phyloP scores from a whole-genome alignment of 2,888 invertebrate species.

The Watsonalla cultraria region DNA sequence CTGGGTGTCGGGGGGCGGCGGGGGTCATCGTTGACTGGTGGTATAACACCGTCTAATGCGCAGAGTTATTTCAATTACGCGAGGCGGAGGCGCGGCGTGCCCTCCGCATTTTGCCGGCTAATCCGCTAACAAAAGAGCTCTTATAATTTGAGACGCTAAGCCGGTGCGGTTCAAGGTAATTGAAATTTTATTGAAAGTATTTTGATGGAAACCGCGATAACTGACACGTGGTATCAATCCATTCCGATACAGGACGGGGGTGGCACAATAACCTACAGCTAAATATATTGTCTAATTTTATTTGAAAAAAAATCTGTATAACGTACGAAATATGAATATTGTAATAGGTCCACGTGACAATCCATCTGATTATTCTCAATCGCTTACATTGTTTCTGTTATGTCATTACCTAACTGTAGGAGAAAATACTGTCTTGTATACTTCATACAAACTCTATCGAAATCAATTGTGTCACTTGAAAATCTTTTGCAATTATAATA shows the following conservation, averaged over 20 bases:
- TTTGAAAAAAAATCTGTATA: too few species aligned
- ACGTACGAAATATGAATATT: too few species aligned
- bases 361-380: too few species aligned
- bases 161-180: slow-evolving; percentile 38
- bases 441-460: too few species aligned
- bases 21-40: slow-evolving; percentile 16
- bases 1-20: slow-evolving; percentile 5
- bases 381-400: too few species aligned
- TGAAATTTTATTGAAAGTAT: slow-evolving; percentile 55
- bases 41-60: slow-evolving; percentile 40
- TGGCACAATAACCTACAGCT: neutral
- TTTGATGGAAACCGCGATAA: slow-evolving; percentile 24
- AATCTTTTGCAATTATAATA: too few species aligned
- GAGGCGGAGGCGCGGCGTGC: slow-evolving; percentile 24
- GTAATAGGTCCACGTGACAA: too few species aligned
- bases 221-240: neutral
- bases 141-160: slow-evolving; percentile 40
- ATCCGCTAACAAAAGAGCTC: slow-evolving; percentile 53
- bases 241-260: neutral
- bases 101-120: slow-evolving; percentile 44
- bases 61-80: slow-evolving; percentile 55
- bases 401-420: too few species aligned
- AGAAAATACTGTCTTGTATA: too few species aligned
- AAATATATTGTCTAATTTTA: too few species aligned
- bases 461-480: too few species aligned